These are phyloP conservation scores for Aphaenogaster ashmeadi DNA, from an alignment of 1,140 invertebrate species.

Conservation along the genomic window DNA sequence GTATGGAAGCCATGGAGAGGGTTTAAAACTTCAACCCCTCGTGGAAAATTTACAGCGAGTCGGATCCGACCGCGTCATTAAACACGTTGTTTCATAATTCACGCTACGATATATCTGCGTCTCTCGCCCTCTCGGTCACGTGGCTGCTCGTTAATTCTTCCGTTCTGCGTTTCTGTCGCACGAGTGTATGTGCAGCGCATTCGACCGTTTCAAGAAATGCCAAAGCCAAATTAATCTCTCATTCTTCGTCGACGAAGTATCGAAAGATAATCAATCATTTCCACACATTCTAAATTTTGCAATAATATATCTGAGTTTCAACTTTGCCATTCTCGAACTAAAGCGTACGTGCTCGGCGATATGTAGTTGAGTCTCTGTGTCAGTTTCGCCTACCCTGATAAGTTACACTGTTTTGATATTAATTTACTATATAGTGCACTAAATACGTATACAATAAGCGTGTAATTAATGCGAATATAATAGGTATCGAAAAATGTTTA, in stretches of 20 bases:
- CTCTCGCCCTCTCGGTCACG: slow-evolving; percentile 33
- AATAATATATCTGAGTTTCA: slow-evolving; percentile 21
- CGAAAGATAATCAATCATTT: slow-evolving; percentile 36
- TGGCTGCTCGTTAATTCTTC: slow-evolving; percentile 58
- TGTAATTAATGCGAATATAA: neutral
- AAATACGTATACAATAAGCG: neutral
- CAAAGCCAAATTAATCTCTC: slow-evolving; percentile 41
- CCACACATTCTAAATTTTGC: slow-evolving; percentile 16
- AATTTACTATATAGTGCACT: neutral
- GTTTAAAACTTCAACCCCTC: slow-evolving; percentile 82
- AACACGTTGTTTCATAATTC: slow-evolving; percentile 87
- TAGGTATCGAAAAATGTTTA: neutral
- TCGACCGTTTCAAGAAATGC: slow-evolving; percentile 44
- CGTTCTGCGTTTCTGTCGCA: slow-evolving; percentile 36
- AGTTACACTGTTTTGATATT: neutral
- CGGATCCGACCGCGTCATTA: slow-evolving; percentile 86
- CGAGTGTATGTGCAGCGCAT: neutral
- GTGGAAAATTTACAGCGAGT: slow-evolving; percentile 82
- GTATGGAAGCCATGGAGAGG: slow-evolving; percentile 76
- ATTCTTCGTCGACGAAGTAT: slow-evolving; percentile 20
- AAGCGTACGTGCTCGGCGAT: neutral
- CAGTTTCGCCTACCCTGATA: neutral
- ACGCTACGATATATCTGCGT: slow-evolving; percentile 72
- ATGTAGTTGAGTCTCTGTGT: neutral
- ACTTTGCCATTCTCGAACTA: slow-evolving; percentile 20